A percentile compares a stretch with the other conserved stretches of the same genome.
Evolutionary conservation across 1,140 invertebrate species (phyloP).

Genomic region (Caenorhabditis remanei): DNA sequence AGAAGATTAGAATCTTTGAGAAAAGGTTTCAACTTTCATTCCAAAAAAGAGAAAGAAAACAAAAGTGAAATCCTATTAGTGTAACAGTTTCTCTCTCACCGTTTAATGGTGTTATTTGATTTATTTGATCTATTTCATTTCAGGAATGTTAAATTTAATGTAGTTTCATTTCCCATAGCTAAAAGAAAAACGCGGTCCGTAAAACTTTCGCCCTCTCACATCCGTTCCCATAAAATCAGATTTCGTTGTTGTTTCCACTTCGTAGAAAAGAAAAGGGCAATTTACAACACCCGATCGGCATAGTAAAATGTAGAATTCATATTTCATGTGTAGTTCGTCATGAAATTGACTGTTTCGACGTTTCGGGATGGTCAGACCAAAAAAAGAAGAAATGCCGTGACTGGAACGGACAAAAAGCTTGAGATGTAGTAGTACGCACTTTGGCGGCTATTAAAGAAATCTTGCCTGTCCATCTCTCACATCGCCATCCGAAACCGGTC

Average conservation of each 20-base stretch:
- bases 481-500: constrained; percentile 35
- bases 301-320: constrained; percentile 54
- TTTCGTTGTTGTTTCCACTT: constrained; percentile 50
- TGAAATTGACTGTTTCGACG: constrained; percentile 3
- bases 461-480: constrained; percentile 37
- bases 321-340: neutral
- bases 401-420: constrained; percentile 40
- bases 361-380: constrained; percentile 4
- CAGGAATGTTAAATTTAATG: neutral
- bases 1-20: constrained; percentile 11
- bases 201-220: constrained; percentile 42
- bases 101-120: neutral
- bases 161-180: neutral
- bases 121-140: neutral
- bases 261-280: constrained; percentile 43
- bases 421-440: constrained; percentile 56
- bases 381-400: constrained; percentile 41
- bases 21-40: constrained; percentile 34
- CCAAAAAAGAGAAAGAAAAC: neutral
- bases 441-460: constrained; percentile 53
- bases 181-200: constrained; percentile 11
- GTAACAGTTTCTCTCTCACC: neutral
- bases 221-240: constrained; percentile 50
- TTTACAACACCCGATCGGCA: constrained; percentile 50
- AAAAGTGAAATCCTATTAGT: neutral